Percentiles rank a stretch among this genome's conserved stretches.
Evolutionary conservation across 2,888 invertebrate genomes (phyloP).

Genomic region (Colletes collaris): DNA sequence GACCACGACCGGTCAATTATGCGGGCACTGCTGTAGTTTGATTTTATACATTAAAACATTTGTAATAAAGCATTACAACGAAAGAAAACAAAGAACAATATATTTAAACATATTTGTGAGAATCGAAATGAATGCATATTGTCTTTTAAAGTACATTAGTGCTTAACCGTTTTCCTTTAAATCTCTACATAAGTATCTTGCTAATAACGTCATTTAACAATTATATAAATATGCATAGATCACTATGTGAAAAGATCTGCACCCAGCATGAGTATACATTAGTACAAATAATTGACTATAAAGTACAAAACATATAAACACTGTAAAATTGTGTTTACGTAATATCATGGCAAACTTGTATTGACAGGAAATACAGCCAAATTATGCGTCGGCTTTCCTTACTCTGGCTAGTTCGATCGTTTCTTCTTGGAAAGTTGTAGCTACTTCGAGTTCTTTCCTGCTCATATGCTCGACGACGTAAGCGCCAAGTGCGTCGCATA

Average conservation of each 20-base stretch:
- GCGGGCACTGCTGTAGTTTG: not conserved
- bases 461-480: slow-evolving; percentile 95
- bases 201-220: slow-evolving; percentile 22
- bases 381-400: slow-evolving; percentile 70
- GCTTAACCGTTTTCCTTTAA: slow-evolving; percentile 22
- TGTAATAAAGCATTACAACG: slow-evolving; percentile 24
- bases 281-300: slow-evolving; percentile 41
- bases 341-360: slow-evolving; percentile 39
- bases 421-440: slow-evolving; percentile 68
- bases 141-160: slow-evolving; percentile 43
- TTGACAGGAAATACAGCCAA: slow-evolving; percentile 9
- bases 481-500: slow-evolving; percentile 97
- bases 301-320: slow-evolving; percentile 40
- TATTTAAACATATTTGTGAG: slow-evolving; percentile 29
- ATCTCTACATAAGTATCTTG: slow-evolving; percentile 38
- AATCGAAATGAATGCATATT: slow-evolving; percentile 16
- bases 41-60: slow-evolving; percentile 19
- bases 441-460: slow-evolving; percentile 87
- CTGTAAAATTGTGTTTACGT: slow-evolving; percentile 33
- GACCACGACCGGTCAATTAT: too few relatives aligned
- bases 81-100: slow-evolving; percentile 30
- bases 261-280: slow-evolving; percentile 41
- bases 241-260: slow-evolving; percentile 26
- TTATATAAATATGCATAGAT: slow-evolving; percentile 28
- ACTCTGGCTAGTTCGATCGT: slow-evolving; percentile 74